Evolutionary conservation across 2,113 vertebrate genomes (phyloP), one percentile per base, ranked within the genome.

Genomic region (Scartelaos histophorus): DNA sequence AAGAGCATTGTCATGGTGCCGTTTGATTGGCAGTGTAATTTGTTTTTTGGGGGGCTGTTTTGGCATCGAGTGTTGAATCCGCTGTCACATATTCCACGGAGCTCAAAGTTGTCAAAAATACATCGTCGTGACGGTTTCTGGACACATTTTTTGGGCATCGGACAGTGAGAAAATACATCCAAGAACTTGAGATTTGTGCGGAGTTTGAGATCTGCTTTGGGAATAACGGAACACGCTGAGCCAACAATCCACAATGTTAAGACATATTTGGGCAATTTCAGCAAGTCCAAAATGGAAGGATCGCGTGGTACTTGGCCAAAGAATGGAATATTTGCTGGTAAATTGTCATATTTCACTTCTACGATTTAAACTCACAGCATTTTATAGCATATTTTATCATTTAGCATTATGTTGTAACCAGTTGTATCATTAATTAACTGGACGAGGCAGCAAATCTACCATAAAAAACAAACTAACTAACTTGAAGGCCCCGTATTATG

Each of bases 21-120:
- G 3, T 43, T 64, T 64, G 61, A 64, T 64, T 64, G 61, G 61
- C 61, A 64, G 61, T 0, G 19, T 38, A 19, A 13, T 25, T 34
- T 38, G 38, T 64, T 38, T 38, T 35, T 64, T 64, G 19, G 17
- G 58, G 60, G 60, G 29, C 29, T 62, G 16, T 62, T 34, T 62
- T 62, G 60, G 60, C 60, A 35, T 62, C 25, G 12, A 35, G 34
- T n/a, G 29, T n/a, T 38, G 61, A 64, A 64, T 64, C 61, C n/a
- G 17, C 61, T 64, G 61, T 64, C 61, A 64, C 34, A 43, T 43
- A n/a, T 64, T 64, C 19, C 34, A 12, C 61, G 11, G 19, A 43
- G 61, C 17, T 64, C 10, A 64, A 64, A 64, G 61, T 43, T 64
- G 61, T 64, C 61, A 64, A n/a, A 64, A 43, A 64, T 21, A 64